A percentile compares a stretch with the other conserved stretches of the same genome.
phyloP scores from a whole-genome alignment of 2,113 vertebrate genomes.

The Verasper variegatus region DNA sequence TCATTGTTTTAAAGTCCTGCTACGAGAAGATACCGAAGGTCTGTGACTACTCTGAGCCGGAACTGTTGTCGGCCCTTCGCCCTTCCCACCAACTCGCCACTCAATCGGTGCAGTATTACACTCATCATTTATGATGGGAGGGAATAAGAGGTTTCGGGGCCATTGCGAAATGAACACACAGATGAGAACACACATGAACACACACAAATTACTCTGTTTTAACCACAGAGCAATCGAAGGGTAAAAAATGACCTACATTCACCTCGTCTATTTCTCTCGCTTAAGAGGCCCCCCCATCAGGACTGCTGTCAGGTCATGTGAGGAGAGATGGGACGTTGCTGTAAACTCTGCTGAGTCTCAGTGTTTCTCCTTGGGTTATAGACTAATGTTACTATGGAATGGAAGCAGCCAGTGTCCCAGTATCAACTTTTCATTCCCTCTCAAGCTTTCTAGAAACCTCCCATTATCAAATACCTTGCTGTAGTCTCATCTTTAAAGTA shows the following conservation, averaged over 20 bases:
- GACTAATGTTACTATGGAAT: conserved; percentile 16
- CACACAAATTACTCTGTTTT: conserved; percentile 50
- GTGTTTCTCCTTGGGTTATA: conserved; percentile 18
- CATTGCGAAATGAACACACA: conserved; percentile 34
- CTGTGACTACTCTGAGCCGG: conserved; percentile 32
- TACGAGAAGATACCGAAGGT: not conserved
- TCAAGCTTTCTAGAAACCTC: not conserved
- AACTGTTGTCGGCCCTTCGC: conserved; percentile 28
- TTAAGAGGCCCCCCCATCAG: conserved; percentile 20
- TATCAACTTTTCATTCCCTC: not conserved
- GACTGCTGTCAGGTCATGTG: conserved; percentile 63
- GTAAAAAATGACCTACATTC: conserved; percentile 77
- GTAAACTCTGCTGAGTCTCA: conserved; percentile 14
- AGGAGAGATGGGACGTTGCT: conserved; percentile 50
- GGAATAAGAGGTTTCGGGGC: conserved; percentile 16
- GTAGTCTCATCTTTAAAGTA: not conserved
- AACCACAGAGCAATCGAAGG: conserved; percentile 64
- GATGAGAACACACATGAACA: not conserved
- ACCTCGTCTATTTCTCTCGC: conserved; percentile 28
- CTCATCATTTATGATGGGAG: conserved; percentile 25
- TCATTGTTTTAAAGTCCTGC: not conserved
- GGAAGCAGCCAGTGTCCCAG: conserved; percentile 3
- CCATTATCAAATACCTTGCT: not conserved
- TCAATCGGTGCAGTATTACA: conserved; percentile 14
- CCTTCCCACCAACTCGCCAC: not conserved